Percentiles rank a stretch among this genome's conserved stretches.
Conservation (phyloP, 1,140 invertebrate species). For the Drosophila rufa region DNA sequence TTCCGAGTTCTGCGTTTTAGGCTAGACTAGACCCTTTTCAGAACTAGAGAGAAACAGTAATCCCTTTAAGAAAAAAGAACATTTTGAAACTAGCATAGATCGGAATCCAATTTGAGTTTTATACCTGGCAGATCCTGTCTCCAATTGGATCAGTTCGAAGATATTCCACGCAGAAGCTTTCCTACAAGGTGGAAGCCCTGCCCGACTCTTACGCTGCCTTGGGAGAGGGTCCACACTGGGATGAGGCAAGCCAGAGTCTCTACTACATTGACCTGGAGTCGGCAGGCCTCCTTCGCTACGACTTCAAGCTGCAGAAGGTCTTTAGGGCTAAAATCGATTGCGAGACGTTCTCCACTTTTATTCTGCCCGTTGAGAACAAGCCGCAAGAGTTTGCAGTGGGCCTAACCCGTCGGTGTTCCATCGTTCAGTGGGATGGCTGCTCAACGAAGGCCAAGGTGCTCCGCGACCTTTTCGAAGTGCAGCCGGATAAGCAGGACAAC, state of each 20-base stretch:
- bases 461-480: constrained; percentile 87
- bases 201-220: constrained; percentile 81
- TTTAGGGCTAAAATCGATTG: constrained; percentile 85
- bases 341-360: constrained; percentile 87
- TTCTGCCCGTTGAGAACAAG: constrained; percentile 89
- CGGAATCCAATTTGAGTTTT: background rate
- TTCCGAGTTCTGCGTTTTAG: no score
- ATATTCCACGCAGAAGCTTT: constrained; percentile 1
- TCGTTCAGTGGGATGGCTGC: constrained; percentile 89
- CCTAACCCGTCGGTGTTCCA: constrained; percentile 87
- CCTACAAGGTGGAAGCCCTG: constrained; percentile 75
- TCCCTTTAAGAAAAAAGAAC: no score
- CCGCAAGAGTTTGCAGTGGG: constrained; percentile 88
- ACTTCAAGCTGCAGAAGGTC: constrained; percentile 86
- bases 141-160: background rate
- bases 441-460: constrained; percentile 85
- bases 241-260: constrained; percentile 87
- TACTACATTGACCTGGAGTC: constrained; percentile 89
- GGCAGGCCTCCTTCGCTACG: constrained; percentile 87
- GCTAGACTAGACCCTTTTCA: no score
- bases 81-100: background rate
- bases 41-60: no score
- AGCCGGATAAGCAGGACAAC: constrained; percentile 86
- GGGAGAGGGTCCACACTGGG: constrained; percentile 90
- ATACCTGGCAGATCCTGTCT: background rate